Percentiles rank a stretch among this genome's conserved stretches.
These are phyloP conservation scores for Sebastiscus albofasciatus DNA, from an alignment of 2,797 vertebrate genomes.

Conservation along the genomic window DNA sequence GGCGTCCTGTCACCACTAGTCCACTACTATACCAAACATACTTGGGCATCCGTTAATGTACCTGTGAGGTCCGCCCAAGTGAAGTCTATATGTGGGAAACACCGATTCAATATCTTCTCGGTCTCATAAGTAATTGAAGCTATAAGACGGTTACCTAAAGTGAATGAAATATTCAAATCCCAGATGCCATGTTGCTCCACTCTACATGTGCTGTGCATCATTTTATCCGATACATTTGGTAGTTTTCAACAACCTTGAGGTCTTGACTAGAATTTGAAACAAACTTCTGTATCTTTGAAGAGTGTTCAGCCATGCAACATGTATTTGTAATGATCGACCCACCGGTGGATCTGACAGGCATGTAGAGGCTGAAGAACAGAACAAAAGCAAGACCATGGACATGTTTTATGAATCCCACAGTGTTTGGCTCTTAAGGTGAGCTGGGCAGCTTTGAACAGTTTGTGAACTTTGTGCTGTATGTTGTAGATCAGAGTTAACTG, in stretches of 20 bases:
- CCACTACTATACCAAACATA: neutral
- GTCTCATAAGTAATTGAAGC: neutral
- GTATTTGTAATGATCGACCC: conserved; percentile 2
- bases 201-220: neutral
- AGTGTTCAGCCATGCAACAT: neutral
- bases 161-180: neutral
- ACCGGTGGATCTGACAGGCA: neutral
- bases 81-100: neutral
- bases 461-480: neutral
- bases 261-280: neutral
- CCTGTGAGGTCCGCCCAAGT: fast-evolving
- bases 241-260: neutral
- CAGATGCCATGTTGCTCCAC: neutral
- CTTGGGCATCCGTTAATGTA: neutral
- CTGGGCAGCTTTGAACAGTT: neutral
- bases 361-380: neutral
- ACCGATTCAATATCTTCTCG: neutral
- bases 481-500: neutral
- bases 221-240: neutral
- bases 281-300: neutral
- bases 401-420: neutral
- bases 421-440: neutral
- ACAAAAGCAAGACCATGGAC: neutral
- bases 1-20: neutral
- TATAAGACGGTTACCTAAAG: neutral